Evolutionary conservation across 1,140 invertebrate species (phyloP).

Genomic region (Centruroides sculpturatus): DNA sequence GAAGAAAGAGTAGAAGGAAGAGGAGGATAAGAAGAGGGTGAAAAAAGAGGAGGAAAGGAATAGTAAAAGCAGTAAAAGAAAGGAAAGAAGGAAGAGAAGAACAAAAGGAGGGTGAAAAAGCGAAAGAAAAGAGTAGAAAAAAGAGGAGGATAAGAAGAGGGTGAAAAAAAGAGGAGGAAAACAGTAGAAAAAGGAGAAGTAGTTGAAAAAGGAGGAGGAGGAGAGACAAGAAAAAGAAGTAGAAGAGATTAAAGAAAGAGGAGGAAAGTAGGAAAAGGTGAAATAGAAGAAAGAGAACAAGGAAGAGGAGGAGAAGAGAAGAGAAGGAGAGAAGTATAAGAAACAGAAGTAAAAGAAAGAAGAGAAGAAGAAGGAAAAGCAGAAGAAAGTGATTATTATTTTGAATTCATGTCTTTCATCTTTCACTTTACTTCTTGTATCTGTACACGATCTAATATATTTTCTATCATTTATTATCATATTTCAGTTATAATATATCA

Average conservation of each 20-base stretch:
- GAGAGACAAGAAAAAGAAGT: no score
- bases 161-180: not conserved
- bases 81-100: not conserved
- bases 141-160: not conserved
- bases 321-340: no score
- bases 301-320: no score
- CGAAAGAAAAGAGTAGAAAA: not conserved
- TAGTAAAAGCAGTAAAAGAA: not conserved
- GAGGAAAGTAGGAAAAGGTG: not conserved
- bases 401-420: not conserved
- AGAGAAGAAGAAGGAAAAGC: not conserved
- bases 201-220: not conserved
- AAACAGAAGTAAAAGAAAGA: not conserved
- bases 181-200: not conserved
- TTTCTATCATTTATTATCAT: no score
- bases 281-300: not conserved
- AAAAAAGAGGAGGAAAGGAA: not conserved
- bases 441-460: no score
- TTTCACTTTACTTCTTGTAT: not conserved
- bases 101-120: not conserved
- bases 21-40: not conserved
- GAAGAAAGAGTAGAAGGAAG: not conserved
- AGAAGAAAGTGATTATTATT: not conserved
- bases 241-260: not conserved
- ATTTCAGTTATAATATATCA: no score